Base-by-base conservation (phyloP, 1,140 invertebrate species). In the Zaprionus kolodkinae region DNA sequence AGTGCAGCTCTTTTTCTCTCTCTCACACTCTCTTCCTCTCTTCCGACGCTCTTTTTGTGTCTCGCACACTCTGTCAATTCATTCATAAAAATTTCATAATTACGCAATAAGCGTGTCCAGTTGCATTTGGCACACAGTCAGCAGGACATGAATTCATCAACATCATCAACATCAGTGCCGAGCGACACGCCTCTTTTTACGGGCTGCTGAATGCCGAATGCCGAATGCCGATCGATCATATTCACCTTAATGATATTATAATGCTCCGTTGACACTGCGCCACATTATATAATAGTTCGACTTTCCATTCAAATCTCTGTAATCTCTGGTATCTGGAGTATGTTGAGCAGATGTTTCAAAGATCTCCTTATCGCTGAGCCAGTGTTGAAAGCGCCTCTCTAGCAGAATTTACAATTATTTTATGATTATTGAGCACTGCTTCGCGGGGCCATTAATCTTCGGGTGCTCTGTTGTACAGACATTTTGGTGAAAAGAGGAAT, bases 11-110 rank as follows among this genome's bases (percentile, higher is more conserved):
- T 79, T 83, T 76, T 86, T 79, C 78, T 33, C 33, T 68, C 52
- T 55, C 11, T 7, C 27, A 30, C 27, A 36, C 33, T 68, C 45
- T 55, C 11, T 7, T 2, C 21, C 21, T 21, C 21, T 21, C 21
- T 21, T 21, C 1, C 21, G 40, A 45, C 1, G 15, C 55, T 21
- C 40, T 17, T 48, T 57, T 56, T 66, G 15, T 36, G 15, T 35
- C 35, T 52, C 60, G 38, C 52, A 50, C 25, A 50, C 25, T 43
- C 6, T 11, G 17, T 27, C 48, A 45, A 50, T 73, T 78, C 70
- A 89, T 89, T 89, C 78, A 89, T 89, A 89, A 89, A 84, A 89
- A 89, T 89, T 89, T 89, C 85, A 89, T 89, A 89, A 89, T 89
- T 85, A 78, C 72, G 88, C 81, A 89, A 79, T 75, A 89, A 89